Conservation (phyloP, 2,888 invertebrate genomes). For the Spodoptera picta region DNA sequence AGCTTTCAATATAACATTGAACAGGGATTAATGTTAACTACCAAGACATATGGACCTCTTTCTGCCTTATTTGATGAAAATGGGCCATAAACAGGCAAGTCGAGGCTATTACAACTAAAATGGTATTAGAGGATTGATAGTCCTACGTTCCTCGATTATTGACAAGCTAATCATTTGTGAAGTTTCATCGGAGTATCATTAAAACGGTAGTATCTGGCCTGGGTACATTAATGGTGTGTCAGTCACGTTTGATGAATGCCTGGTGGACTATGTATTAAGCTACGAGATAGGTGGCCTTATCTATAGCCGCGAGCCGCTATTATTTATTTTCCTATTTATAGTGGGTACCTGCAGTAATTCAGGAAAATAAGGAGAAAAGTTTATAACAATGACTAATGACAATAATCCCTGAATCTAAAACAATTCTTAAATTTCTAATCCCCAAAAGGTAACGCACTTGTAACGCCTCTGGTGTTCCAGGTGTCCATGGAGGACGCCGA, state of each 20-base stretch:
- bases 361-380: no score
- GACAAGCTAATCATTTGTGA: slow-evolving; percentile 35
- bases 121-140: slow-evolving; percentile 29
- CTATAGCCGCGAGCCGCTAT: slow-evolving; percentile 17
- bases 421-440: no score
- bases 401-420: no score
- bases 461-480: no score
- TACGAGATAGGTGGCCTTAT: slow-evolving; percentile 25
- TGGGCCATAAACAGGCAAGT: slow-evolving; percentile 6
- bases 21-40: slow-evolving; percentile 7
- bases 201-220: slow-evolving; percentile 37
- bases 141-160: slow-evolving; percentile 12
- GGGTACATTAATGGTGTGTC: slow-evolving; percentile 48
- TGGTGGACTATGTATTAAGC: slow-evolving; percentile 26
- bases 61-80: slow-evolving; percentile 27
- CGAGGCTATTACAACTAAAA: slow-evolving; percentile 19
- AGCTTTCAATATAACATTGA: slow-evolving; percentile 27
- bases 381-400: no score
- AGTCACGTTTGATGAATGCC: slow-evolving; percentile 50
- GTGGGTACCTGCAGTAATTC: no score
- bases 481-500: no score
- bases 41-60: slow-evolving; percentile 4
- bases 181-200: slow-evolving; percentile 39
- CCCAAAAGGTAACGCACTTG: no score
- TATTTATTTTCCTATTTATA: neutral